A percentile compares a stretch with the other conserved stretches of the same genome.
Evolutionary conservation across 2,888 invertebrate genomes (phyloP).

Genomic region (Cataglyphis altisquamis): DNA sequence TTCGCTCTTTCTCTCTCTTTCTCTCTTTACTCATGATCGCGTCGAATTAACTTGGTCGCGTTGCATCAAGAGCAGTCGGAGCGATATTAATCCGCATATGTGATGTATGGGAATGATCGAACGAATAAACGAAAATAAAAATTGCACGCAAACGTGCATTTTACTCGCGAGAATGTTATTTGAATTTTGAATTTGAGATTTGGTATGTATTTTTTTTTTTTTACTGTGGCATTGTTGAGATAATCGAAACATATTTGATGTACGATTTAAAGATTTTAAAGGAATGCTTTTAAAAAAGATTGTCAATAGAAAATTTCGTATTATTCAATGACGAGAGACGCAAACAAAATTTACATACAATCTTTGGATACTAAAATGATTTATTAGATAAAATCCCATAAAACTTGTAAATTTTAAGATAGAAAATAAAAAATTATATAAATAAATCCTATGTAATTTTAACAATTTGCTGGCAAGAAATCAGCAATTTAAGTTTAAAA

Average conservation of each 20-base stretch:
- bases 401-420: background rate
- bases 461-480: conserved; percentile 1
- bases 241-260: background rate
- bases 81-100: background rate
- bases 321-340: background rate
- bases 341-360: conserved; percentile 3
- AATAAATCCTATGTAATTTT: conserved; percentile 1
- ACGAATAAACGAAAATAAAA: conserved; percentile 7
- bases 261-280: background rate
- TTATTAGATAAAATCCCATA: background rate
- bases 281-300: background rate
- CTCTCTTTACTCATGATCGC: conserved; percentile 28
- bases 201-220: background rate
- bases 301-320: background rate
- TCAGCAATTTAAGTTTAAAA: conserved; percentile 22
- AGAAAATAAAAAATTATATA: background rate
- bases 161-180: background rate
- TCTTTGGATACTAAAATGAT: conserved; percentile 15
- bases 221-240: background rate
- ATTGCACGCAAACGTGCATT: background rate
- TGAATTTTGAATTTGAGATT: background rate
- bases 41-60: conserved; percentile 50
- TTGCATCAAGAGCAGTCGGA: background rate
- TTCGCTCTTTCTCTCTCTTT: conserved; percentile 16
- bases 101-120: background rate